Percentiles rank a stretch among this genome's conserved stretches.
Evolutionary conservation across 2,113 vertebrate genomes (phyloP).

Genomic region (Scortum barcoo): DNA sequence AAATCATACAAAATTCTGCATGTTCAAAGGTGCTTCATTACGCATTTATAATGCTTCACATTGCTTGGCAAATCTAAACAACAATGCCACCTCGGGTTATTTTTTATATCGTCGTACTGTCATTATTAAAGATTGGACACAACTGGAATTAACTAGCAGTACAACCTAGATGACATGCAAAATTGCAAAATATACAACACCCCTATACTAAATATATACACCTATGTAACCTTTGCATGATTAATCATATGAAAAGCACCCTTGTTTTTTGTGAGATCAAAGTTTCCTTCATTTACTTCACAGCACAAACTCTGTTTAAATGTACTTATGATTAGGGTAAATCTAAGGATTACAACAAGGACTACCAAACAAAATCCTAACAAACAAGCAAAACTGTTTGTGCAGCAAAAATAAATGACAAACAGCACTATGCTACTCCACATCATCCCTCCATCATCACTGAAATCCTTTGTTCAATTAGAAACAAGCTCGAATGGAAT

Average conservation of each 20-base stretch:
- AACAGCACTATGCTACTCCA: background rate
- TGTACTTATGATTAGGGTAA: background rate
- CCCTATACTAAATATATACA: background rate
- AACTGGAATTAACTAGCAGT: background rate
- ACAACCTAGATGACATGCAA: background rate
- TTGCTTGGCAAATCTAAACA: background rate
- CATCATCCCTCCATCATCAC: background rate
- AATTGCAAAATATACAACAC: conserved; percentile 1
- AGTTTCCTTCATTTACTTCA: background rate
- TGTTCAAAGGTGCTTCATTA: conserved; percentile 48
- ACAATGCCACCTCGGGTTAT: background rate
- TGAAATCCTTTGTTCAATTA: background rate
- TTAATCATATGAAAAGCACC: background rate
- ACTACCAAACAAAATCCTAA: background rate
- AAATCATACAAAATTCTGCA: conserved; percentile 25
- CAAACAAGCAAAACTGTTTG: background rate
- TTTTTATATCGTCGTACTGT: background rate
- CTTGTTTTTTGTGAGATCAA: background rate
- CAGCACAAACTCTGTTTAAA: background rate
- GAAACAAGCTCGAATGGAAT: background rate
- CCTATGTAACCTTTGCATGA: background rate
- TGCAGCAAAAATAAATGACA: background rate
- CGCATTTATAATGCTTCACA: conserved; percentile 33
- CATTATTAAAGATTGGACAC: no score
- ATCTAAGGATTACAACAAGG: background rate